Evolutionary conservation across 1,140 invertebrate species (phyloP).

Genomic region (Drosophila nebulosa): DNA sequence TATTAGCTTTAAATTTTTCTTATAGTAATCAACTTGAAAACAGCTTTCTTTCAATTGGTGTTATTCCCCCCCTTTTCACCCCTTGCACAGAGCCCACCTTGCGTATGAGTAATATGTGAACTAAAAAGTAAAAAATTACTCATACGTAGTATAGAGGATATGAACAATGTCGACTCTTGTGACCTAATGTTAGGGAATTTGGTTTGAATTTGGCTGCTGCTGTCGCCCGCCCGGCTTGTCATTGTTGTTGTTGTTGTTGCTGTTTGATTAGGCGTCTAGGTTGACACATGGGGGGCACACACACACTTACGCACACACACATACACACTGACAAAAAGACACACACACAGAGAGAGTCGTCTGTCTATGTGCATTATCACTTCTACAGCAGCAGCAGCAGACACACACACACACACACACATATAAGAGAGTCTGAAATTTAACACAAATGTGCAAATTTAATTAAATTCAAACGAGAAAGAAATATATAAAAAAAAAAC

Average conservation of each 20-base stretch:
- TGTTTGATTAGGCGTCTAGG: slow-evolving; percentile 75
- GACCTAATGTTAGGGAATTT: slow-evolving; percentile 1
- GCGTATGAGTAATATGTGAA: no score
- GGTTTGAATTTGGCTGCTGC: slow-evolving; percentile 57
- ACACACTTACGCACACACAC: slow-evolving; percentile 20
- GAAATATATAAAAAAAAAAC: slow-evolving; percentile 63
- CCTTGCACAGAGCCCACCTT: no score
- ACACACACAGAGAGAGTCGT: no score
- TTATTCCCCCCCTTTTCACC: no score
- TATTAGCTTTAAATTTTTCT: no score
- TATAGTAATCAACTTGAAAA: no score
- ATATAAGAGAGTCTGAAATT: slow-evolving; percentile 66
- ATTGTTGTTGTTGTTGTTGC: slow-evolving; percentile 45
- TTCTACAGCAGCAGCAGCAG: neutral
- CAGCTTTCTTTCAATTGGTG: no score
- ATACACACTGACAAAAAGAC: slow-evolving; percentile 14
- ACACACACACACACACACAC: slow-evolving; percentile 13
- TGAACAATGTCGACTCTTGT: neutral
- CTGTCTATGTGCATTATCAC: neutral
- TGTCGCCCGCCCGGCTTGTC: slow-evolving; percentile 34
- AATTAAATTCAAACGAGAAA: slow-evolving; percentile 78
- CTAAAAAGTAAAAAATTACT: neutral
- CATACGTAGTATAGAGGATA: neutral
- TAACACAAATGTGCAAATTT: slow-evolving; percentile 78
- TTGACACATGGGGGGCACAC: slow-evolving; percentile 64